phyloP scores from a whole-genome alignment of 2,888 invertebrate species.

The Rhimphoctona megacephalus region DNA sequence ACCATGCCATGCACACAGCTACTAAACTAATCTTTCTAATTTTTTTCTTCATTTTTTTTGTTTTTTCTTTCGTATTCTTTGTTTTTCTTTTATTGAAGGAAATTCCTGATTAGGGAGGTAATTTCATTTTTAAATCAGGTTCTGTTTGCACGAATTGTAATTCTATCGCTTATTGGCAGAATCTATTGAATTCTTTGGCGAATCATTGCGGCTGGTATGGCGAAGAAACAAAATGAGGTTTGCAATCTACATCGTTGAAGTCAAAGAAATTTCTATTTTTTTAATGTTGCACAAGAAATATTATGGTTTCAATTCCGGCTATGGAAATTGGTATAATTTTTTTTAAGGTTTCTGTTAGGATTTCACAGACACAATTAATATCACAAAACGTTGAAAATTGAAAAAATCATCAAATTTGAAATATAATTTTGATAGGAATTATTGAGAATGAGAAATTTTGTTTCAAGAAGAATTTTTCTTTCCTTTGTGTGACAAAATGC shows the following conservation, averaged over 20 bases:
- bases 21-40: constrained; percentile 74
- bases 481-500: not conserved
- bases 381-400: not conserved
- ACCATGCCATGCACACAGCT: constrained; percentile 83
- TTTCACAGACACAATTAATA: not conserved
- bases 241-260: not conserved
- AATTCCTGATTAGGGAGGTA: not conserved
- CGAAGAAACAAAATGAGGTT: constrained; percentile 12
- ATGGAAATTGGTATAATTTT: not conserved
- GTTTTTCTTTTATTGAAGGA: constrained; percentile 2
- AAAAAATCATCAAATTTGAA: no score
- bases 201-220: constrained; percentile 40
- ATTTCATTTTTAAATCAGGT: not conserved
- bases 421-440: not conserved
- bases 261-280: not conserved
- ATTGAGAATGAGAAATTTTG: not conserved
- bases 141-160: not conserved
- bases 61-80: constrained; percentile 65
- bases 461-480: not conserved
- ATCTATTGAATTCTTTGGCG: constrained; percentile 44
- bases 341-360: not conserved
- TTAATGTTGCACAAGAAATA: not conserved
- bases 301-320: not conserved
- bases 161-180: constrained; percentile 40
- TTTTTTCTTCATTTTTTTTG: constrained; percentile 64